Base-by-base conservation (phyloP, 2,797 vertebrate species). In the Ptychadena robeensis region DNA sequence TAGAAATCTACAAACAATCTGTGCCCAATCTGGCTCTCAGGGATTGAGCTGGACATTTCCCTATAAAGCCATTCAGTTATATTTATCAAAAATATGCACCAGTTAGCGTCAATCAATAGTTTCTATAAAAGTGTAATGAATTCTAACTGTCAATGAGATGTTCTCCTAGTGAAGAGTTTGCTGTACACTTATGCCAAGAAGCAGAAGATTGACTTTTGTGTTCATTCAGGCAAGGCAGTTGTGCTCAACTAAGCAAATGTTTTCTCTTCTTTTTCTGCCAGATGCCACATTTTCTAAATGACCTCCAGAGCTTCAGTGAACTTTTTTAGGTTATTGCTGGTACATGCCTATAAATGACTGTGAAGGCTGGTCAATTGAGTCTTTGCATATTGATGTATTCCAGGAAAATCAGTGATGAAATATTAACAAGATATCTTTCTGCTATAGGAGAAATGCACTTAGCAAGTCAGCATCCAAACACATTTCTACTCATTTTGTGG, bases 391-490 rank as follows among this genome's bases (percentile, higher is more conserved):
- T 38, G 63, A 53, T 22, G 27, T 22, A 30, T 15, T 59, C 9
- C 38, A 12, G 34, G 30, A 22, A 48, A 57, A 37, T 0, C 66
- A 53, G 44, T 81, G 70, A 0, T 0, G 72, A 35, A 11, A 32
- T 32, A 8, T 0, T 8, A 6, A 9, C 32, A n/a, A 0, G 0
- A 77, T 0, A 0, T 75, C 80, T 72, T 67, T 75, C 64, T 48
- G 44, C 76, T 1, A 0, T n/a, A 35, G 69, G 10, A 12, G 0
- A 0, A 1, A 31, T 64, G 32, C 0, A 0, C 3, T 18, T 14
- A n/a, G 76, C 37, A 30, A n/a, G 25, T 14, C 22, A 27, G 4
- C 30, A n/a, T 14, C 9, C 59, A 25, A 61, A 28, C 9, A 61
- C 9, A 12, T n/a, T 25, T 61, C n/a, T 27, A 12, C n/a, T 10